Conservation (phyloP, 2,888 invertebrate species). For the Torymus texanus region DNA sequence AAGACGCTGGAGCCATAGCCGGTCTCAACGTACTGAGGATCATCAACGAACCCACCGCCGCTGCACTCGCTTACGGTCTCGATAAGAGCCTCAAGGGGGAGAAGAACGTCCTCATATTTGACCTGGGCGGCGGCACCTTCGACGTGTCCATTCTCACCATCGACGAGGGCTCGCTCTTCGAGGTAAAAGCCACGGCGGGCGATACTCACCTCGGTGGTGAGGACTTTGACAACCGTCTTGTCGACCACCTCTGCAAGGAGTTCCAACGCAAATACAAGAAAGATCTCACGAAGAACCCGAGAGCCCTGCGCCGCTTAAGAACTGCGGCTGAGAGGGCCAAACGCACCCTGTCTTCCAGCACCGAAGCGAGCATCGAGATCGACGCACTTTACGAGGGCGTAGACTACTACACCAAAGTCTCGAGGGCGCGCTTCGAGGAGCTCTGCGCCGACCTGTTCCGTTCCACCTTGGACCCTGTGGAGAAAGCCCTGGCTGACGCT, state of each 20-base stretch:
- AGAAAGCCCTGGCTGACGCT: slow-evolving; percentile 86
- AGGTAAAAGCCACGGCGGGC: slow-evolving; percentile 88
- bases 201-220: slow-evolving; percentile 86
- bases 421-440: slow-evolving; percentile 87
- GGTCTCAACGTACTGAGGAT: slow-evolving; percentile 82
- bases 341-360: slow-evolving; percentile 85
- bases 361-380: slow-evolving; percentile 85
- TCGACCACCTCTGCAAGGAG: slow-evolving; percentile 82
- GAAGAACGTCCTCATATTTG: slow-evolving; percentile 81
- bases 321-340: slow-evolving; percentile 88
- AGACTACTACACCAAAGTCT: slow-evolving; percentile 84
- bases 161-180: slow-evolving; percentile 85
- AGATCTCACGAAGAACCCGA: slow-evolving; percentile 81
- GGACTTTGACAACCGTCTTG: slow-evolving; percentile 79
- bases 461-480: slow-evolving; percentile 84
- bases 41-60: slow-evolving; percentile 81
- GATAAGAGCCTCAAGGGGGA: slow-evolving; percentile 82
- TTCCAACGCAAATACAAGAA: slow-evolving; percentile 84
- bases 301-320: slow-evolving; percentile 82
- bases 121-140: slow-evolving; percentile 83
- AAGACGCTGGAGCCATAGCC: slow-evolving; percentile 82
- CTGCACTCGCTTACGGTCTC: slow-evolving; percentile 83
- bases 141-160: slow-evolving; percentile 89
- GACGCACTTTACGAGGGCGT: slow-evolving; percentile 86
- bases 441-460: slow-evolving; percentile 85